Percentiles rank a stretch among this genome's conserved stretches.
Evolutionary conservation across 2,113 vertebrate species (phyloP).

Genomic region (Nematolebias whitei): DNA sequence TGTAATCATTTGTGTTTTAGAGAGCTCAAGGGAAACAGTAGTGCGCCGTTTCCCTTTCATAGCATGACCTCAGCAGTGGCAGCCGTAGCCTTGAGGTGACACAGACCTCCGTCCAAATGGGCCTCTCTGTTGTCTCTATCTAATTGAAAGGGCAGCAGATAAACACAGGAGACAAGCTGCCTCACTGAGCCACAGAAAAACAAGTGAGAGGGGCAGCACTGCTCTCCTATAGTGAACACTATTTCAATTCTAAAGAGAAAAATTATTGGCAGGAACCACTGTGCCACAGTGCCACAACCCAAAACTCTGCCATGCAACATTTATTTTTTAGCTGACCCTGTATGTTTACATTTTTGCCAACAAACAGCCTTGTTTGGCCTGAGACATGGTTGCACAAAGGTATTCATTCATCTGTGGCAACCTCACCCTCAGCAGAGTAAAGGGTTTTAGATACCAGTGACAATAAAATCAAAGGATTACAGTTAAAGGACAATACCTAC

Average conservation of each 20-base stretch:
- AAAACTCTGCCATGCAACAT: constrained; percentile 45
- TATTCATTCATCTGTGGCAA: neutral
- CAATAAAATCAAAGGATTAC: too few relatives aligned
- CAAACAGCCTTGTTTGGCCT: constrained; percentile 29
- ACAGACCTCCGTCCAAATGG: constrained; percentile 66
- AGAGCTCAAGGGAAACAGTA: constrained; percentile 67
- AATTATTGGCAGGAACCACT: constrained; percentile 39
- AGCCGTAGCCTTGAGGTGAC: constrained; percentile 58
- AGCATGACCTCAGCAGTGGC: constrained; percentile 71
- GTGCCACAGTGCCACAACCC: constrained; percentile 42
- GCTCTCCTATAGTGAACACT: constrained; percentile 66
- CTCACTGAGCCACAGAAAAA: constrained; percentile 50
- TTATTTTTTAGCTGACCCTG: constrained; percentile 62
- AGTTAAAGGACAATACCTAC: too few relatives aligned
- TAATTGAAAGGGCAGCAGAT: constrained; percentile 78
- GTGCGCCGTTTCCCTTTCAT: constrained; percentile 71
- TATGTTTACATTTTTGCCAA: constrained; percentile 51
- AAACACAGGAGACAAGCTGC: constrained; percentile 66
- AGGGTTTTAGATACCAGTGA: neutral
- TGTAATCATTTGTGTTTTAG: constrained; percentile 70
- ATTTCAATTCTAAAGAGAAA: constrained; percentile 59
- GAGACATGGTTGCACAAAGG: neutral
- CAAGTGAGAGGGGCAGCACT: constrained; percentile 46
- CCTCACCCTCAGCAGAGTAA: neutral
- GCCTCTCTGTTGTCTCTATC: constrained; percentile 77